Evolutionary conservation across 2,113 vertebrate species (phyloP), one percentile per base, ranked within the genome.

Genomic region (Colistium nudipinnis): DNA sequence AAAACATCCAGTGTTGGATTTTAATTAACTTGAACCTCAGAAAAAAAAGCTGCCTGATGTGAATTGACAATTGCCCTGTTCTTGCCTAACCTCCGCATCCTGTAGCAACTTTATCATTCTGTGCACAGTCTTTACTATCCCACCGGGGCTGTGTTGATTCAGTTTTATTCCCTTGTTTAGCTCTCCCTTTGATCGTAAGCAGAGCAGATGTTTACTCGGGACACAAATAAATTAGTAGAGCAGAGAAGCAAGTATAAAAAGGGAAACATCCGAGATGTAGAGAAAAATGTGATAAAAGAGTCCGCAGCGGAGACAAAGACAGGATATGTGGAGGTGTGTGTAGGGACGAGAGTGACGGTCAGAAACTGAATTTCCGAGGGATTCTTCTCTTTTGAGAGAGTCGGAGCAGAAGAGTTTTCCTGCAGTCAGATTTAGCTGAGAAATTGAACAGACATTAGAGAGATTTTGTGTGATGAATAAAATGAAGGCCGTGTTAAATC

Each of bases 151-250:
- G 7, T 62, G 70, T 81, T 75, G 78, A 68, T 70, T 77, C 24
- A 56, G 43, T 48, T 62, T 28, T 51, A 35, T 83, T 77, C 81
- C 52, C 68, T 51, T 63, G 69, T 80, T 82, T 70, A 59, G 41
- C 63, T 78, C 13, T 39, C 24, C 27, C 54, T 87, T 82, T 65
- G 70, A 88, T 76, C 81, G 66, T 57, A 60, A 80, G 66, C 30
- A 1, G 27, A 66, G 51, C 64, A 52, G 53, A 57, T 79, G 77
- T 76, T 79, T 78, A 47, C 72, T 44, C 68, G 66, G 76, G 78
- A 72, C 47, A 66, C 61, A 41, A 67, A 81, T 81, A 62, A 83
- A 78, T 83, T 69, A 72, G 19, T 28, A 4, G 39, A 78, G 47
- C 56, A 38, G 33, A 41, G 68, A 51, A 22, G 35, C 27, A 22